A percentile compares a stretch with the other conserved stretches of the same genome.
phyloP scores from a whole-genome alignment of 2,797 vertebrate species.

The Sebastes kiyomatsui region DNA sequence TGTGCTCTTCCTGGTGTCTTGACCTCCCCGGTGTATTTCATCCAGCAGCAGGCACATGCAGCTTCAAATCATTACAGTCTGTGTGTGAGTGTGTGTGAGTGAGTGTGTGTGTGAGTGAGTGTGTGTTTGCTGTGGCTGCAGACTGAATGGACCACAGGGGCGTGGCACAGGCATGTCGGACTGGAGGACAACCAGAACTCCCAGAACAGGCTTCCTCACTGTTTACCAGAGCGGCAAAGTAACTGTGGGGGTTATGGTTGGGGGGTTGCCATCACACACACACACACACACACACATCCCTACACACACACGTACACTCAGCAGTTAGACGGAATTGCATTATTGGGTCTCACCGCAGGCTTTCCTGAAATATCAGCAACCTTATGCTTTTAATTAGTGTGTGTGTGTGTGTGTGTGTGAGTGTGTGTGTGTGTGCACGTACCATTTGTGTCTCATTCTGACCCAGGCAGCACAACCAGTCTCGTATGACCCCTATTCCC shows the following conservation, averaged over 20 bases:
- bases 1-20: conserved; percentile 42
- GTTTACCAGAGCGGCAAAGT: conserved; percentile 48
- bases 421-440: neutral
- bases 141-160: conserved; percentile 50
- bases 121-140: conserved; percentile 40
- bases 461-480: conserved; percentile 51
- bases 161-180: conserved; percentile 42
- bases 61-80: conserved; percentile 49
- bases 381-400: conserved; percentile 78
- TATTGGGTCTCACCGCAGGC: conserved; percentile 69
- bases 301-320: conserved; percentile 8
- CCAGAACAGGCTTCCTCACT: conserved; percentile 54
- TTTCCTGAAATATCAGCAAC: conserved; percentile 77
- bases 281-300: conserved; percentile 16
- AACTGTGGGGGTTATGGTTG: conserved; percentile 20
- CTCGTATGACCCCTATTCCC: conserved; percentile 55
- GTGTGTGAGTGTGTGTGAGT: conserved; percentile 10
- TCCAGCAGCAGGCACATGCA: conserved; percentile 41
- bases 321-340: conserved; percentile 54
- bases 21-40: conserved; percentile 61
- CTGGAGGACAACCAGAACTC: conserved; percentile 51
- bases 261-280: conserved; percentile 9
- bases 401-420: neutral
- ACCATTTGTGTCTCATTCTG: conserved; percentile 67
- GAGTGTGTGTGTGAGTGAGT: conserved; percentile 10